These are phyloP conservation scores for Lagorchestes hirsutus DNA, from an alignment of 2,797 vertebrate genomes.

Conservation along the genomic window DNA sequence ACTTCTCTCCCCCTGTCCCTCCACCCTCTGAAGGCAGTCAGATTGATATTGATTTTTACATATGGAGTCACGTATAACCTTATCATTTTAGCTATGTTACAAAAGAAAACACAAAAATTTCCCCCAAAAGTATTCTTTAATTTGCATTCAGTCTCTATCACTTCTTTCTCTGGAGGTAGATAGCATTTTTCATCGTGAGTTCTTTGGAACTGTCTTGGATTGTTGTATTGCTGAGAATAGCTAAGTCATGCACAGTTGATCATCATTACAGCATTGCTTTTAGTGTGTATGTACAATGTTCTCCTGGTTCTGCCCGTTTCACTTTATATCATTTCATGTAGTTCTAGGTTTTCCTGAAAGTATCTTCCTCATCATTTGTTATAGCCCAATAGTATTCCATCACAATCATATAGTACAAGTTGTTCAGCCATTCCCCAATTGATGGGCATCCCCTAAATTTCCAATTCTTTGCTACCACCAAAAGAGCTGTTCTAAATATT, in stretches of 20 bases:
- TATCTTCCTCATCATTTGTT: no score
- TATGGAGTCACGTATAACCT: not conserved
- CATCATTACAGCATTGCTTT: not conserved
- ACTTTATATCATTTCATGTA: not conserved
- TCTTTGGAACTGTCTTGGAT: not conserved
- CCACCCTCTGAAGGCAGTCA: no score
- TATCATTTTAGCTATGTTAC: not conserved
- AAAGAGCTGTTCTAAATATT: not conserved
- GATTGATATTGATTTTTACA: not conserved
- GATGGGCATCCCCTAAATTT: no score
- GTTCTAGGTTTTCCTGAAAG: not conserved
- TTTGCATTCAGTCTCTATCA: not conserved
- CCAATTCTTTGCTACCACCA: no score
- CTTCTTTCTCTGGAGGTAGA: not conserved
- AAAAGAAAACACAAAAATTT: not conserved
- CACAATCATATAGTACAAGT: no score
- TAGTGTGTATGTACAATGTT: no score
- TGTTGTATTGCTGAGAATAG: not conserved
- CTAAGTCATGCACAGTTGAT: not conserved
- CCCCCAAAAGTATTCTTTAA: not conserved
- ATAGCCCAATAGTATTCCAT: no score
- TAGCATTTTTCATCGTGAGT: not conserved
- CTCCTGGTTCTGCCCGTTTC: not conserved
- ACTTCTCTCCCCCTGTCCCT: not conserved
- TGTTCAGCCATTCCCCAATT: no score